These are phyloP conservation scores for Aurelia sp. DNA, from an alignment of 30 jellyfish, hydroid and myxozoan genomes.

Conservation along the genomic window DNA sequence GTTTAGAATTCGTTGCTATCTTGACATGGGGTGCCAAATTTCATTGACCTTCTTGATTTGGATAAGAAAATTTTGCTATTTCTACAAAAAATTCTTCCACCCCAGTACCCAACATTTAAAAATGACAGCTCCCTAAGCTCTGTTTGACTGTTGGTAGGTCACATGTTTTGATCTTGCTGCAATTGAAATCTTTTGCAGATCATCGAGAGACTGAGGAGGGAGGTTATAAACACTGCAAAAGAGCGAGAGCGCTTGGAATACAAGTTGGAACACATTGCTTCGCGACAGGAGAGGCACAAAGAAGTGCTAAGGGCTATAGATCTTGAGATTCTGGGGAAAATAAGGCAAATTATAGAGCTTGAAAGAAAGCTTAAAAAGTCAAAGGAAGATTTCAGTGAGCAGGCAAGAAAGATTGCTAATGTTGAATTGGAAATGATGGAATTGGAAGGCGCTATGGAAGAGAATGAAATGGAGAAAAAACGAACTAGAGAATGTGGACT, in stretches of 20 bases:
- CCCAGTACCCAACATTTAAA: too few relatives aligned
- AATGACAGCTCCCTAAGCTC: too few relatives aligned
- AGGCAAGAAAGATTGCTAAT: conserved; percentile 11
- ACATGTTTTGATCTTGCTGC: not conserved
- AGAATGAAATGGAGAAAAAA: conserved; percentile 26
- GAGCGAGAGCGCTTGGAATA: conserved; percentile 55
- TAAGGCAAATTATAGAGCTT: conserved; percentile 1
- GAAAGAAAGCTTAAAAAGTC: conserved; percentile 31
- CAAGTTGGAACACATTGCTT: conserved; percentile 22
- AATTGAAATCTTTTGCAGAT: not conserved
- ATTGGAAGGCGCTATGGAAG: conserved; percentile 47
- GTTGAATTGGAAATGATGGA: conserved; percentile 53
- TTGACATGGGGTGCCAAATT: too few relatives aligned
- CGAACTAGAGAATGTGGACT: conserved; percentile 24
- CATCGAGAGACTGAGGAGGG: conserved; percentile 41
- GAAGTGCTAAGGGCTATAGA: conserved; percentile 35
- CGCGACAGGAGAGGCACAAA: conserved; percentile 31
- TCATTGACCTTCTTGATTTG: too few relatives aligned
- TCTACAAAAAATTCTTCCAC: too few relatives aligned
- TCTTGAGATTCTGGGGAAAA: conserved; percentile 4
- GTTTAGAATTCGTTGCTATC: too few relatives aligned
- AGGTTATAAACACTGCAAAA: conserved; percentile 37
- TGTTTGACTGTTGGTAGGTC: too few relatives aligned
- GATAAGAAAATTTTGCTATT: too few relatives aligned
- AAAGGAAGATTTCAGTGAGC: conserved; percentile 21